Evolutionary conservation across 2,888 invertebrate species (phyloP).

Genomic region (Geophilus truncorum): DNA sequence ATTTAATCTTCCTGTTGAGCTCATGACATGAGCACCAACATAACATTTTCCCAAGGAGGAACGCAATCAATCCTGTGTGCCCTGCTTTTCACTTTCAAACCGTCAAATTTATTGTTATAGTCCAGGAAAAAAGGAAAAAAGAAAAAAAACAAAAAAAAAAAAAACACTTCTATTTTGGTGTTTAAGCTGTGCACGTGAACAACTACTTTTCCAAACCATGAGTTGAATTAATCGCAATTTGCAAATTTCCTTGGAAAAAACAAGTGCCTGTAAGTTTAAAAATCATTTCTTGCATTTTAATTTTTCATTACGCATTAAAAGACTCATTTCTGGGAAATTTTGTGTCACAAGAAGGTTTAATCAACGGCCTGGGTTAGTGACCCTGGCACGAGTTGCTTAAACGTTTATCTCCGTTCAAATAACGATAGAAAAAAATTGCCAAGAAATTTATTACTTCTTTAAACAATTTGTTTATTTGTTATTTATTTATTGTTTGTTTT

Average conservation of each 20-base stretch:
- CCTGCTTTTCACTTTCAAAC: not conserved
- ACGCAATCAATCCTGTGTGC: not conserved
- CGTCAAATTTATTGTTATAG: not conserved
- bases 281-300: not conserved
- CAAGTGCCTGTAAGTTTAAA: not conserved
- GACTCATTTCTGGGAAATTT: not conserved
- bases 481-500: not conserved
- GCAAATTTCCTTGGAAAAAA: not conserved
- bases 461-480: too few relatives aligned
- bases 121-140: not conserved
- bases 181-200: not conserved
- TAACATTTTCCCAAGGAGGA: not conserved
- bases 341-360: not conserved
- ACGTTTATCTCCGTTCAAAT: too few relatives aligned
- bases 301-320: not conserved
- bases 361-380: too few relatives aligned
- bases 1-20: conserved; percentile 7
- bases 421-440: too few relatives aligned
- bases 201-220: not conserved
- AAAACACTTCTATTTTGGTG: not conserved
- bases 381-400: too few relatives aligned
- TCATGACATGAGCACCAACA: not conserved
- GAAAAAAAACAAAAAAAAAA: not conserved
- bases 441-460: not conserved
- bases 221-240: not conserved